A percentile compares a stretch with the other conserved stretches of the same genome.
Conservation (phyloP, 1,140 invertebrate species). For the Gryllus bimaculatus region DNA sequence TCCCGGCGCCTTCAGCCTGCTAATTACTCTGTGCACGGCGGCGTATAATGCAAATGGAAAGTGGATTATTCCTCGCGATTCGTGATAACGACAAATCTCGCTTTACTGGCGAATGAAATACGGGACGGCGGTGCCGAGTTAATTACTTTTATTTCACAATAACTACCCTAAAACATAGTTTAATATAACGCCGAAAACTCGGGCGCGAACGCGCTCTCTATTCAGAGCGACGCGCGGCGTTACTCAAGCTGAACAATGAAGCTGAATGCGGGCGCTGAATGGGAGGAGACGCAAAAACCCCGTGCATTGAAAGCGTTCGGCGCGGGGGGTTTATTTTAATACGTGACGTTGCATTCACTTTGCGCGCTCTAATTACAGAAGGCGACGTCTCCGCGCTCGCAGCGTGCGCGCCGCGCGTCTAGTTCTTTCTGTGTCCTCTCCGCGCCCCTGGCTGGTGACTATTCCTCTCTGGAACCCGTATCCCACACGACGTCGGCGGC, state of each 20-base stretch:
- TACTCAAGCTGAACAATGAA: neutral
- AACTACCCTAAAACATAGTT: neutral
- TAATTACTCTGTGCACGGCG: neutral
- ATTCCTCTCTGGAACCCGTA: too few species aligned
- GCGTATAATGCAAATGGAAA: neutral
- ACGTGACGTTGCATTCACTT: too few species aligned
- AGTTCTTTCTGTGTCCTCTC: too few species aligned
- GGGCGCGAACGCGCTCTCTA: neutral
- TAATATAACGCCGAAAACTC: neutral
- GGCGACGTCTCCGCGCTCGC: too few species aligned
- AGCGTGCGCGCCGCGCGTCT: too few species aligned
- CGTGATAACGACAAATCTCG: constrained; percentile 1
- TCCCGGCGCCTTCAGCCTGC: neutral
- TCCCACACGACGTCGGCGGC: too few species aligned
- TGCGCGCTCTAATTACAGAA: too few species aligned
- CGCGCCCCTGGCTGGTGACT: too few species aligned
- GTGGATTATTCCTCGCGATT: constrained; percentile 3
- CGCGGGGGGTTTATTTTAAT: too few species aligned
- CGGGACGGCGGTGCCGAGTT: neutral
- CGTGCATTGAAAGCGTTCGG: too few species aligned
- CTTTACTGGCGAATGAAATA: neutral
- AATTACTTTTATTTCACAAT: constrained; percentile 2
- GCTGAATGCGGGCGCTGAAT: neutral
- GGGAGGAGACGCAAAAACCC: too few species aligned
- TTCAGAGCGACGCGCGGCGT: neutral